Base-by-base conservation (phyloP, 2,888 invertebrate genomes). In the Polylopha cassiicola region DNA sequence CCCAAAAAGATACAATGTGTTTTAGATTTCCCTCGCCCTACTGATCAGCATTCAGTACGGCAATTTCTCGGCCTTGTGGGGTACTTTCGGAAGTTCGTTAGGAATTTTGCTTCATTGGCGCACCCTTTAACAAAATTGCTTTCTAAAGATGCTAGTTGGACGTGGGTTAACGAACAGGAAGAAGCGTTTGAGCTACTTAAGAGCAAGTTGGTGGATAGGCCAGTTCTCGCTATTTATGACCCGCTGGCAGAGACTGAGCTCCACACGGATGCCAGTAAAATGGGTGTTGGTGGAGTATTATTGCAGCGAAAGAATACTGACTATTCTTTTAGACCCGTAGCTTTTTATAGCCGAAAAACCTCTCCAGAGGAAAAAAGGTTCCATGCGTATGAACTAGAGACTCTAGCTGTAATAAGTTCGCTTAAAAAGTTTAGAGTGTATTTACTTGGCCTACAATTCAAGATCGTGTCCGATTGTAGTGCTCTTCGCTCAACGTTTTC, bases 1-100 rank as follows among this genome's bases (percentile, higher is more conserved):
- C 9, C 27, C 1, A 22, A 23, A 1, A 65, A 65, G 46, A 49
- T 56, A 3, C 16, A 37, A 3, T 55, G 61, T 2, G 52, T 72
- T 0, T 3, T 27, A 15, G 30, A 61, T 10, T 61, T 61, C 34
- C 54, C 55, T n/a, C 27, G 13, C 7, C 69, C 72, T 1, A 31
- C 21, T 31, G 57, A 54, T 39, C 32, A 50, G 1, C 54, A 58
- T 10, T 44, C 49, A 11, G 39, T 63, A 1, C 47, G 60, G 5
- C 58, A 61, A 28, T 67, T 69, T 41, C n/a, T 63, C 3, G 63
- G 61, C 0, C 43, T 64, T 1, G 48, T 48, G 0, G 43, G 54
- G 3, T 62, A 53, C 44, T 62, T 60, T 16, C 10, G 49, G 7
- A 41, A 43, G n/a, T 50, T 47, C 15, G 39, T 50, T 2, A 15